Evolutionary conservation across 2,797 vertebrate species (phyloP), one percentile per base, ranked within the genome.

Genomic region (Morelia viridis): DNA sequence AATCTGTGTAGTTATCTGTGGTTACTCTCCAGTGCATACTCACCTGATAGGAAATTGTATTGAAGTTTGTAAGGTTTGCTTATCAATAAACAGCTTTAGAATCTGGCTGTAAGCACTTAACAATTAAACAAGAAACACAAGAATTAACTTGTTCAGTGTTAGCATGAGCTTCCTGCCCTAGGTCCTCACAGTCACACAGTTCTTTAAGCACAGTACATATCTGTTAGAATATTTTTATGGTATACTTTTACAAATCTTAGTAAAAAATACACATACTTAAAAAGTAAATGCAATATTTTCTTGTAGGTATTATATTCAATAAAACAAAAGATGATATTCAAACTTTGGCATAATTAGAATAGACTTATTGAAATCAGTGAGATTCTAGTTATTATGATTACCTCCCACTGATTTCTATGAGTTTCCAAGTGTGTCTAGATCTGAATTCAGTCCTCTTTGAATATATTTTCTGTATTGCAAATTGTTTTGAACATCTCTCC

Each of bases 1-100:
- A 92, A 68, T 92, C 26, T 6, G 8, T 76, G 61, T 71, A 50
- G 89, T 65, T 88, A 94, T 60, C 90, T 89, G 92, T 80, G 19
- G 60, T 50, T 83, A 28, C 11, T 71, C 15, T 58, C 89, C 60
- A 68, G 41, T 53, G 46, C 53, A 46, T 11, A 13, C 22, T 91
- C 35, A 86, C 24, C 24, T 28, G 35, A 8, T 31, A 61, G 35
- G 58, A 31, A 91, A 76, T 19, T 4, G 64, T 61, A 60, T 11
- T 87, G 64, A 76, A 50, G 26, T 91, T 50, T 56, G n/a, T 56
- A 10, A 17, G 58, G 26, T 19, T 53, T 53, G 8, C 17, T 13
- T 88, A 12, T 50, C 60, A 65, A 13, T 28, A 68, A 53, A 53
- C 13, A 10, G 28, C 3, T 65, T 87, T 89, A 19, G 26, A 92